Evolutionary conservation across 2,888 invertebrate genomes (phyloP), one percentile per base, ranked within the genome.

Genomic region (Pyrochroa serraticornis): DNA sequence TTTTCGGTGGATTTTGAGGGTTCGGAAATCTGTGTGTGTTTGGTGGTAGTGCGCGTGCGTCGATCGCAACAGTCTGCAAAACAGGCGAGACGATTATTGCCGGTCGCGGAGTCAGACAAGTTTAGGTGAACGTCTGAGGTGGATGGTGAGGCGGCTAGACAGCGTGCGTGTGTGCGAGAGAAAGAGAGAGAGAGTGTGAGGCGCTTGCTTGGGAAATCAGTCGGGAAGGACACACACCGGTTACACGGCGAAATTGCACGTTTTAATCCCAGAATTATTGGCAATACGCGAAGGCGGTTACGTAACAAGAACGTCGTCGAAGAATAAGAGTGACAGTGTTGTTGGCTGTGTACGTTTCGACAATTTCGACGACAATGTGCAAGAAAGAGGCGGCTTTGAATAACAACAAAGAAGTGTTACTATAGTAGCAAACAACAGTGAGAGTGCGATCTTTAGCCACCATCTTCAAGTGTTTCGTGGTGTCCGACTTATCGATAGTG

Each of bases 91-190:
- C 79, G 76, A 77, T 43, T 75, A 77, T 78, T 74, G 77, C 71
- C 67, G 70, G 72, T 69, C 69, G 70, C 51, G 34, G 52, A 34
- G 47, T 72, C 80, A 82, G 82, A 81, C 80, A 82, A 81, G 82
- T 80, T 80, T 78, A 77, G 79, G 76, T 76, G 79, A 79, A 66
- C 65, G 66, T 64, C 63, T 63, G 64, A 59, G 52, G 55, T 58
- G 69, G 69, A 56, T 51, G 49, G 62, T 57, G 48, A 30, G 42
- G 46, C 44, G 51, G 57, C 39, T 51, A 63, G 65, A 66, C 59
- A 61, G 59, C 45, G 49, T 34, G 56, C 60, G 62, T 65, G 64
- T 58, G 56, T 59, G 63, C 63, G 65, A 67, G 64, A 68, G 64
- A 62, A 51, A 64, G 60, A 63, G 55, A 66, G 57, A 51, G 60